Percentiles rank a stretch among this genome's conserved stretches.
Conservation (phyloP, 1,140 invertebrate genomes). For the Hyphantria cunea region DNA sequence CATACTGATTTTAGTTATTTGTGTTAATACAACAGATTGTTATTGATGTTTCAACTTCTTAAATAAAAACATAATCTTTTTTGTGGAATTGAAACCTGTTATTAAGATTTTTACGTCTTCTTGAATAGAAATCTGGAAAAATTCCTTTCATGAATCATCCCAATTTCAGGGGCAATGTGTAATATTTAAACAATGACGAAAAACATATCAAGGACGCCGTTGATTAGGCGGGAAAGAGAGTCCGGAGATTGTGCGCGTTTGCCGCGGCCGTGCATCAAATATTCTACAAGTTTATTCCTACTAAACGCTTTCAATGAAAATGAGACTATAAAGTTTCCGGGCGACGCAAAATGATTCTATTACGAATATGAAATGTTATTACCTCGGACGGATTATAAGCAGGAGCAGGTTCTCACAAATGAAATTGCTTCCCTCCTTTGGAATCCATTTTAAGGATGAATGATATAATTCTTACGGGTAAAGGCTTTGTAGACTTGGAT, state of each 20-base stretch:
- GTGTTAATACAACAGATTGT: too few relatives aligned
- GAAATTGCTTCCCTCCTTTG: constrained; percentile 80
- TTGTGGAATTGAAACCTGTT: too few relatives aligned
- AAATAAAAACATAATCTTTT: neutral
- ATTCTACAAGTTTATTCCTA: constrained; percentile 77
- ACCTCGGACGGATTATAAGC: constrained; percentile 81
- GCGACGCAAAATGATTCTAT: constrained; percentile 80
- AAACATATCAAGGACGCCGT: constrained; percentile 37
- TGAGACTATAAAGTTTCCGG: constrained; percentile 79
- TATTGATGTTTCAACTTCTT: neutral
- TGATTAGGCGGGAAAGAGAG: constrained; percentile 55
- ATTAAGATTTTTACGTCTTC: too few relatives aligned
- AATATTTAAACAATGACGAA: constrained; percentile 33
- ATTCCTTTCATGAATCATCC: neutral
- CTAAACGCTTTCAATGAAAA: constrained; percentile 80
- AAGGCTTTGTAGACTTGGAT: constrained; percentile 69
- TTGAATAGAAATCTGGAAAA: neutral
- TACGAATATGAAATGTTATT: constrained; percentile 82
- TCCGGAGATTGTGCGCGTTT: constrained; percentile 68
- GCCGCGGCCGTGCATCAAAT: constrained; percentile 64
- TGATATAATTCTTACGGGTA: constrained; percentile 78
- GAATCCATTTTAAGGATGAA: constrained; percentile 81
- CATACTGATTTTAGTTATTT: too few relatives aligned
- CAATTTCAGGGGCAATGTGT: constrained; percentile 20
- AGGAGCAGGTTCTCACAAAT: constrained; percentile 80